phyloP scores from a whole-genome alignment of 1,140 invertebrate species.

The Heliconius nattereri region DNA sequence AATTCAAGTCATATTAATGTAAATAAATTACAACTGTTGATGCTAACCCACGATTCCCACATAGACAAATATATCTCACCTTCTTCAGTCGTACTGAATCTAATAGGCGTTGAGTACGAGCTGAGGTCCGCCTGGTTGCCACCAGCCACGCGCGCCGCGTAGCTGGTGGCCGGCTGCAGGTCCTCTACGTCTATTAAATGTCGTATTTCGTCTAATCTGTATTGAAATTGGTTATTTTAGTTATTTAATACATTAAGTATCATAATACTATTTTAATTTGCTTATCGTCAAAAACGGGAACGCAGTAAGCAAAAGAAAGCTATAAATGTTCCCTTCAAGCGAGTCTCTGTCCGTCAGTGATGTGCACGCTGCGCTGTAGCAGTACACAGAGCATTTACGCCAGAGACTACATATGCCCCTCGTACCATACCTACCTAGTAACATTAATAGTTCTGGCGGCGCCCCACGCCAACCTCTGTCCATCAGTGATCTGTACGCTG shows the following conservation, averaged over 20 bases:
- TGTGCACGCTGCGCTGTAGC: constrained; percentile 56
- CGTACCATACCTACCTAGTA: constrained; percentile 57
- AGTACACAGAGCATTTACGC: background rate
- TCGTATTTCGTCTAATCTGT: constrained; percentile 69
- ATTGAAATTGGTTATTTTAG: background rate
- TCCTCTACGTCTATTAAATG: constrained; percentile 72
- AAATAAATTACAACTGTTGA: too few species aligned
- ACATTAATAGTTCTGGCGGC: constrained; percentile 67
- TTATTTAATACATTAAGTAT: background rate
- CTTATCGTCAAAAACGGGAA: too few species aligned
- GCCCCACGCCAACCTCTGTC: constrained; percentile 62
- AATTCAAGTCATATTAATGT: too few species aligned
- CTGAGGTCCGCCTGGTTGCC: constrained; percentile 74
- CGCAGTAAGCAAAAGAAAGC: too few species aligned
- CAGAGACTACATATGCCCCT: background rate
- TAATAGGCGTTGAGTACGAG: constrained; percentile 66
- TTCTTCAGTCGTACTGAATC: constrained; percentile 79
- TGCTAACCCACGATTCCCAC: too few species aligned
- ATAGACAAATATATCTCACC: constrained; percentile 46
- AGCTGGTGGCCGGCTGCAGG: constrained; percentile 69
- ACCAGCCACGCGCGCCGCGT: constrained; percentile 69
- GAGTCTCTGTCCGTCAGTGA: constrained; percentile 58
- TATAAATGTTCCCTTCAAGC: constrained; percentile 16
- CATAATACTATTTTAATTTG: too few species aligned
- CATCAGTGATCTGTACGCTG: constrained; percentile 63